Percentiles rank a stretch among this genome's conserved stretches.
Conservation (phyloP, 2,113 vertebrate species). For the Pseudolaguvia tuberculata region DNA sequence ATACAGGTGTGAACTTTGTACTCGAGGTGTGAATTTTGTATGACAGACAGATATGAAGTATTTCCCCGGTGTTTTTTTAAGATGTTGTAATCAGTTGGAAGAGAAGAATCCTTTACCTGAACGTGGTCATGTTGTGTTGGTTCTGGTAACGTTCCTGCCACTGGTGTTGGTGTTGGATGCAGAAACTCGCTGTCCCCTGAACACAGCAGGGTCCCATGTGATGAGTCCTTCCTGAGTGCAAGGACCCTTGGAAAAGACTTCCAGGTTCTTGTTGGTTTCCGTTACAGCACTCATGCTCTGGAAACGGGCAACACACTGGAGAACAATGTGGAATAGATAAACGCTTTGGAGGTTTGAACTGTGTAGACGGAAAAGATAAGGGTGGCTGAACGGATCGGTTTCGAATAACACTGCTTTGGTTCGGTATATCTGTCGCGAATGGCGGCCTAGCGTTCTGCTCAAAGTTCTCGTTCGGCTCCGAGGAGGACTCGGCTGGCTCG, state of each 20-base stretch:
- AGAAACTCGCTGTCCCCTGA: conserved; percentile 72
- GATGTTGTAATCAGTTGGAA: too few relatives aligned
- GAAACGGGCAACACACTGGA: conserved; percentile 74
- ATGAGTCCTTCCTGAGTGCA: conserved; percentile 57
- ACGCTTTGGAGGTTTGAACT: conserved; percentile 49
- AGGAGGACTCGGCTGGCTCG: conserved; percentile 2
- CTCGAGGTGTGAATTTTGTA: not conserved
- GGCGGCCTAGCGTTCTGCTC: conserved; percentile 8
- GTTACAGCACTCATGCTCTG: conserved; percentile 70
- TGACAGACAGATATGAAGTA: not conserved
- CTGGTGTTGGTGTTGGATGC: conserved; percentile 78
- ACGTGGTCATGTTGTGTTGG: conserved; percentile 69
- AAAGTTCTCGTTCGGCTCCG: conserved; percentile 20
- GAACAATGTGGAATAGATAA: conserved; percentile 35
- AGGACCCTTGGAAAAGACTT: conserved; percentile 68
- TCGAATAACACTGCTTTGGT: conserved; percentile 55
- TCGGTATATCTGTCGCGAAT: not conserved
- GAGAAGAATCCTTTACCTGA: conserved; percentile 71
- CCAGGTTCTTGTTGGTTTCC: conserved; percentile 72
- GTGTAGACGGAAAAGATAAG: conserved; percentile 10
- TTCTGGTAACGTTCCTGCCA: conserved; percentile 90
- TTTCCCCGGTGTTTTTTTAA: too few relatives aligned
- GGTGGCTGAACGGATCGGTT: conserved; percentile 55
- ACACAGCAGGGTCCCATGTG: conserved; percentile 75
- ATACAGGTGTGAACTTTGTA: not conserved